A percentile compares a stretch with the other conserved stretches of the same genome.
Evolutionary conservation across 2,888 invertebrate species (phyloP).

Genomic region (Charanyca ferruginea): DNA sequence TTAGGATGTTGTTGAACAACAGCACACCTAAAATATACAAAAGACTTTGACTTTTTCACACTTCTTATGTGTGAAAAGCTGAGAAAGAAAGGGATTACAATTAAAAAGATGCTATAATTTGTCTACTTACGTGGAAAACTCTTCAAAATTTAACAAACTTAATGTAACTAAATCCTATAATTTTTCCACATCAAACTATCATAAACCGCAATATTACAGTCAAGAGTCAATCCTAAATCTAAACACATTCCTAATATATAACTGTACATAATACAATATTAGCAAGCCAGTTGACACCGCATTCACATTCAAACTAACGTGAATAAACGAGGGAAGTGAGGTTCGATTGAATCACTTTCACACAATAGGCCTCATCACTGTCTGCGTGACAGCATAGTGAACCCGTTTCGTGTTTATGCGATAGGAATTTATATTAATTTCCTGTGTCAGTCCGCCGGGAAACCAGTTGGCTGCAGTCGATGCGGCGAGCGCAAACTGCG

Average conservation of each 20-base stretch:
- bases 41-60: background rate
- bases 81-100: background rate
- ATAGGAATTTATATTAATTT: conserved; percentile 90
- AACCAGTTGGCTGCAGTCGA: conserved; percentile 84
- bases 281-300: conserved; percentile 71
- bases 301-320: conserved; percentile 78
- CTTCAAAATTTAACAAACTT: background rate
- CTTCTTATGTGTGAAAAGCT: background rate
- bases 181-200: background rate
- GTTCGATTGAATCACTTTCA: conserved; percentile 83
- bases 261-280: conserved; percentile 53
- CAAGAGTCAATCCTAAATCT: background rate
- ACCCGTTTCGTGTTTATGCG: conserved; percentile 83
- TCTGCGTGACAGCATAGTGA: conserved; percentile 77
- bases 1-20: background rate
- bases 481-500: conserved; percentile 84
- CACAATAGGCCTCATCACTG: conserved; percentile 87
- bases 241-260: conserved; percentile 22
- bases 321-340: conserved; percentile 78
- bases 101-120: background rate
- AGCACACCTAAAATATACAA: background rate
- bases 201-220: conserved; percentile 3
- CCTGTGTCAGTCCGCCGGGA: conserved; percentile 82
- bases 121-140: too few species aligned
- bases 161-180: background rate